Evolutionary conservation across 53 echinoderm and acorn worm genomes (phyloP).

Genomic region (Apostichopus leukothele): DNA sequence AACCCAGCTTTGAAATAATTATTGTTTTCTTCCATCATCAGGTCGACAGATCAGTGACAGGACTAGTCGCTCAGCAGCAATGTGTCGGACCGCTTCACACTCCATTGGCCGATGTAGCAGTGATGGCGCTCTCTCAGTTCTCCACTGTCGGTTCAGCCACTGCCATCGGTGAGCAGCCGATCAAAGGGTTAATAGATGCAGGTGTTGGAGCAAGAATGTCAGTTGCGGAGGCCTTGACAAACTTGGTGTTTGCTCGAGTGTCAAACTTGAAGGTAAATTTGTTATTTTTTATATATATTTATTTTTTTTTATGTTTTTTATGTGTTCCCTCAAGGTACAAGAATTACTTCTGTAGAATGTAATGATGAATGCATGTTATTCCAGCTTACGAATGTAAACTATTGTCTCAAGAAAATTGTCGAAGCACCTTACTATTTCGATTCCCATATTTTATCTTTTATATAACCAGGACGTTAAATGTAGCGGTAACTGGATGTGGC

Average conservation of each 20-base stretch:
- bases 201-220: conserved; percentile 90
- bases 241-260: conserved; percentile 92
- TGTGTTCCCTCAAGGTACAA: too few species aligned
- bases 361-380: too few species aligned
- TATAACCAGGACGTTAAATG: conserved; percentile 83
- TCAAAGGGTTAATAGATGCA: conserved; percentile 89
- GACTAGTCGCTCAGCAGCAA: conserved; percentile 95
- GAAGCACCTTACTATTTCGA: too few species aligned
- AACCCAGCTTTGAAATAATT: not conserved
- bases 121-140: conserved; percentile 92
- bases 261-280: conserved; percentile 72
- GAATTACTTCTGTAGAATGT: too few species aligned
- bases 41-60: conserved; percentile 98
- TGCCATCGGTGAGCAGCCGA: conserved; percentile 93
- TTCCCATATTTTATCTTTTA: not conserved
- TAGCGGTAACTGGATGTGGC: conserved; percentile 99
- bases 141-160: conserved; percentile 91
- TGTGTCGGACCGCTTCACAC: conserved; percentile 98
- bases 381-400: too few species aligned
- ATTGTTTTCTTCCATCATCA: not conserved
- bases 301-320: too few species aligned
- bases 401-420: too few species aligned
- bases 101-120: conserved; percentile 95
- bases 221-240: conserved; percentile 89
- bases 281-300: too few species aligned